Evolutionary conservation across 2,113 vertebrate species (phyloP), one percentile per base, ranked within the genome.

Genomic region (Microtus oregoni): DNA sequence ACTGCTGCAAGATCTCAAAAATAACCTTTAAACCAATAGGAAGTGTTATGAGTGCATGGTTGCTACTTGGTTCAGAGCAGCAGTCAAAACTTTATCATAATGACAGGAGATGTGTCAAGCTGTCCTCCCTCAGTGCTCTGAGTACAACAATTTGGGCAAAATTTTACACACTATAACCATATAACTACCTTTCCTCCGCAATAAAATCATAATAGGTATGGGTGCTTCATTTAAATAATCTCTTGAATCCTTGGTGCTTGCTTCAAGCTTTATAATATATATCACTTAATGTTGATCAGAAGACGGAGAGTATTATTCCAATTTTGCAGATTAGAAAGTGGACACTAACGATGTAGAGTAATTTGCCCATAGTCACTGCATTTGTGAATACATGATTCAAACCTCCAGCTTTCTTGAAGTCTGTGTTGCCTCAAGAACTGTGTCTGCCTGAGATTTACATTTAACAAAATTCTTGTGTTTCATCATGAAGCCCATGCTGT

Each of bases 1-100:
- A 17, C 10, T 19, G n/a, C n/a, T 89, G n/a, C 38, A 83, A 92
- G 44, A 76, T 17, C 35, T 86, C 11, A 0, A 35, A 72, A 35
- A 72, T 63, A 55, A 30, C 52, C 28, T 73, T 93, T 24, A 50
- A 79, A 44, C 44, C 41, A 91, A 4, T 20, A 28, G 58, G 55
- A 88, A 58, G 52, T 38, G 11, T 9, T 28, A 19, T 14, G 55
- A 38, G 3, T 26, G 1, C 20, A 1, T 6, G 26, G 3, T 41
- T 2, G 9, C 52, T n/a, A 12, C 2, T 3, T 20, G 0, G 1
- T 4, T 0, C 15, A 20, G 5, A 82, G 32, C 0, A 8, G 12
- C 5, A 78, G 12, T 7, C 55, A 5, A 30, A 13, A 32, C 11
- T 58, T 12, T 44, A 4, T 32, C 65, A 50, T 47, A 72, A 1